A percentile compares a stretch with the other conserved stretches of the same genome.
Evolutionary conservation across 2,797 vertebrate genomes (phyloP).

Genomic region (Hapalemur alaotrensis): DNA sequence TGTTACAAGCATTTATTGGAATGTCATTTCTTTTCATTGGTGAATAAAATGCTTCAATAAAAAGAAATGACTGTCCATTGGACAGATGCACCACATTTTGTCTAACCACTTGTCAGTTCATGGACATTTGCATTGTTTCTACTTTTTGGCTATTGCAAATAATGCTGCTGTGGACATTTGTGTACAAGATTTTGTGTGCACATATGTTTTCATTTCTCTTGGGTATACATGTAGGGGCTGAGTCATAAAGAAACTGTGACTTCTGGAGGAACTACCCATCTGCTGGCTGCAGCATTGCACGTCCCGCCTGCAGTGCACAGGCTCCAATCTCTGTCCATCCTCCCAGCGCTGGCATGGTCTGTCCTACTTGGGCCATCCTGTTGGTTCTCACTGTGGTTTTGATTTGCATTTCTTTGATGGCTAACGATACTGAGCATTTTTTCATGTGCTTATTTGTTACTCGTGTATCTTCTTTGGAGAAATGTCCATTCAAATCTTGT

Average conservation of each 20-base stretch:
- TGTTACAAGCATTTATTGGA: background rate
- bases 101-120: background rate
- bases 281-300: background rate
- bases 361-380: background rate
- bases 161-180: background rate
- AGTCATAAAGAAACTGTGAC: background rate
- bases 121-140: background rate
- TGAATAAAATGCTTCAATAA: background rate
- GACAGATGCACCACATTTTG: background rate
- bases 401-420: background rate
- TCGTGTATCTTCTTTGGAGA: background rate
- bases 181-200: background rate
- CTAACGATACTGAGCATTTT: background rate
- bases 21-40: background rate
- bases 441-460: background rate
- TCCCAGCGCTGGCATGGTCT: background rate
- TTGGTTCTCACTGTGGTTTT: background rate
- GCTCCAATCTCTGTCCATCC: background rate
- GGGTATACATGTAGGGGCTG: background rate
- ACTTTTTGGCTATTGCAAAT: background rate
- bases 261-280: background rate
- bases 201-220: background rate
- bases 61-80: background rate
- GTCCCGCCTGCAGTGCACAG: background rate
- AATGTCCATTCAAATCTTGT: background rate